Conservation (phyloP, 1,140 invertebrate genomes). For the Cecropterus lyciades region DNA sequence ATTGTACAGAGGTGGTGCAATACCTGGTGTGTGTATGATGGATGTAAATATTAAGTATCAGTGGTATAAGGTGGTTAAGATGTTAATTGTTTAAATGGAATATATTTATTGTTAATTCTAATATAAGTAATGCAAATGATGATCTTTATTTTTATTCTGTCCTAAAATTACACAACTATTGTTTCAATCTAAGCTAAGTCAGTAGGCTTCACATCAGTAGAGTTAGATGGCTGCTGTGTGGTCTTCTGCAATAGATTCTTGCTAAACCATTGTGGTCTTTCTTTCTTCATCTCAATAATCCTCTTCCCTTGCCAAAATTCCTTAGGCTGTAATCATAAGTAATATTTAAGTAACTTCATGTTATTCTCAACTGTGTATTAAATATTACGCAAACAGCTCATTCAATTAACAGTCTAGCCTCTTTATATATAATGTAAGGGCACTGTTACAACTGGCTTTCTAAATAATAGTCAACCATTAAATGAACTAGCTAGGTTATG, state of each 20-base stretch:
- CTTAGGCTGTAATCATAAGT: slow-evolving; percentile 58
- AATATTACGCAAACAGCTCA: no score
- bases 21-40: no score
- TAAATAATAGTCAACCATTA: no score
- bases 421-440: no score
- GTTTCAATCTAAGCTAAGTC: slow-evolving; percentile 85
- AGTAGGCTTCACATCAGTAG: slow-evolving; percentile 89
- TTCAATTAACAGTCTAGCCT: no score
- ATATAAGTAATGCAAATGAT: neutral
- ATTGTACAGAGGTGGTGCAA: no score
- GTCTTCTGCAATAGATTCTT: slow-evolving; percentile 92
- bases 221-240: slow-evolving; percentile 87
- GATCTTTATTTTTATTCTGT: neutral
- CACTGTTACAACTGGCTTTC: no score
- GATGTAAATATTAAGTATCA: no score
- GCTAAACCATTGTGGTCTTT: slow-evolving; percentile 78
- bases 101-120: neutral
- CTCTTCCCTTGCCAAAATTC: slow-evolving; percentile 78
- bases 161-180: slow-evolving; percentile 2
- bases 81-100: neutral
- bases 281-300: slow-evolving; percentile 78
- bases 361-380: no score
- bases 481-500: no score
- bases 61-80: neutral
- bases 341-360: no score